These are phyloP conservation scores for Mechanitis mazaeus DNA, from an alignment of 2,888 invertebrate species.

Conservation along the genomic window DNA sequence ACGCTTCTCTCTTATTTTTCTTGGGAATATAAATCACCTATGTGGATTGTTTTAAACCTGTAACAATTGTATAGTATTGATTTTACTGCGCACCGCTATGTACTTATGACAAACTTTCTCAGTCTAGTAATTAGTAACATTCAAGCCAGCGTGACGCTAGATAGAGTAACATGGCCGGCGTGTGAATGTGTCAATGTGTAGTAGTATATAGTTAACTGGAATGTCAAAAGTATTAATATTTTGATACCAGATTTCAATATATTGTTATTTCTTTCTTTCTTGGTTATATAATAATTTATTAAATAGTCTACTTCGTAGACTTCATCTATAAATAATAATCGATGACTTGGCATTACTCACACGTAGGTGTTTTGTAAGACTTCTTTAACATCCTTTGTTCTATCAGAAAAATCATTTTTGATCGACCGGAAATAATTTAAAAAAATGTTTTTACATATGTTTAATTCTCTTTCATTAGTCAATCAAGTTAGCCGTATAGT, in stretches of 20 bases:
- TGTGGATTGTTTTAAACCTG: constrained; percentile 30
- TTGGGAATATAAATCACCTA: constrained; percentile 36
- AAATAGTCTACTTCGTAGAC: too few species aligned
- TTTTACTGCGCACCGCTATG: constrained; percentile 50
- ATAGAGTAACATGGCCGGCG: constrained; percentile 71
- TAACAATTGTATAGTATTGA: constrained; percentile 44
- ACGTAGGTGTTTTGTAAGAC: constrained; percentile 55
- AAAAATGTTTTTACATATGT: constrained; percentile 16
- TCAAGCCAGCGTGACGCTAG: constrained; percentile 71
- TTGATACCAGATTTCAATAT: constrained; percentile 39
- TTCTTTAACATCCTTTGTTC: constrained; percentile 54
- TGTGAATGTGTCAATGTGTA: constrained; percentile 35
- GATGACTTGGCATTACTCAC: constrained; percentile 71
- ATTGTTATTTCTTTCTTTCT: too few species aligned
- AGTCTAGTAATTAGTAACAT: constrained; percentile 45
- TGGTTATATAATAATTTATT: too few species aligned
- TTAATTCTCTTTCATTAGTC: background rate
- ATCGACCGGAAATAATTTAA: constrained; percentile 18
- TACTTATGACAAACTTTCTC: constrained; percentile 59
- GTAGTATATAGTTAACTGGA: constrained; percentile 50
- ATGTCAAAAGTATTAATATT: constrained; percentile 45
- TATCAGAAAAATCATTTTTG: constrained; percentile 26
- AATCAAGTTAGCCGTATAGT: too few species aligned
- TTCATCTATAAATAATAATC: constrained; percentile 45
- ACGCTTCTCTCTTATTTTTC: constrained; percentile 54